These are phyloP conservation scores for Microctonus brassicae DNA, from an alignment of 2,888 invertebrate genomes.

Conservation along the genomic window DNA sequence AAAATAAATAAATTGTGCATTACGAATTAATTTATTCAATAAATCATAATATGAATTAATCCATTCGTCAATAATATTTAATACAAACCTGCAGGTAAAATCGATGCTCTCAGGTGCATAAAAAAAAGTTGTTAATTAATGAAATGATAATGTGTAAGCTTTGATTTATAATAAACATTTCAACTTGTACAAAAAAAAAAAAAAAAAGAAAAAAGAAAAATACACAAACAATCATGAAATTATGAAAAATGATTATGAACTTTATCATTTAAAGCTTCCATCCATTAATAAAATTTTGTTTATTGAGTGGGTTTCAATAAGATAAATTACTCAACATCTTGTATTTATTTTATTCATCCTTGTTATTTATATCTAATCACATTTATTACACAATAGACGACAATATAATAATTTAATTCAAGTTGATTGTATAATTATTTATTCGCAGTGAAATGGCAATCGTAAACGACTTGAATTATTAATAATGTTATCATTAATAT, in stretches of 20 bases:
- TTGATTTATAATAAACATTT: slow-evolving; percentile 68
- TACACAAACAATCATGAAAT: no score
- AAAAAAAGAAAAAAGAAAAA: slow-evolving; percentile 12
- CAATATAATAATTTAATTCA: slow-evolving; percentile 68
- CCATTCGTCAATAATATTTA: not conserved
- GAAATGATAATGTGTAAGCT: slow-evolving; percentile 61
- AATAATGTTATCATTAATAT: slow-evolving; percentile 6
- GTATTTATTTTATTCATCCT: slow-evolving; percentile 6
- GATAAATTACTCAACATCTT: not conserved
- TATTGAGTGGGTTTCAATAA: not conserved
- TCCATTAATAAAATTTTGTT: no score
- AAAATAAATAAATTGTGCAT: not conserved
- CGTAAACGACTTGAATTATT: slow-evolving; percentile 50
- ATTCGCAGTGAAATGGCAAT: slow-evolving; percentile 63
- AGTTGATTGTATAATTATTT: slow-evolving; percentile 53
- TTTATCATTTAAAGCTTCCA: not conserved
- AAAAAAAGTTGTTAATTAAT: slow-evolving; percentile 61
- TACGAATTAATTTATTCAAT: not conserved
- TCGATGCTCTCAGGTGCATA: slow-evolving; percentile 66
- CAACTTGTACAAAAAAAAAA: slow-evolving; percentile 56
- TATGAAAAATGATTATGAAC: not conserved
- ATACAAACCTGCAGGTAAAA: slow-evolving; percentile 44
- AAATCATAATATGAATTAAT: not conserved
- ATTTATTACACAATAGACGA: slow-evolving; percentile 69
- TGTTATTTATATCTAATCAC: slow-evolving; percentile 58